Percentiles rank a stretch among this genome's conserved stretches.
Conservation (phyloP, 2,113 vertebrate genomes). For the Eurystomus gularis region DNA sequence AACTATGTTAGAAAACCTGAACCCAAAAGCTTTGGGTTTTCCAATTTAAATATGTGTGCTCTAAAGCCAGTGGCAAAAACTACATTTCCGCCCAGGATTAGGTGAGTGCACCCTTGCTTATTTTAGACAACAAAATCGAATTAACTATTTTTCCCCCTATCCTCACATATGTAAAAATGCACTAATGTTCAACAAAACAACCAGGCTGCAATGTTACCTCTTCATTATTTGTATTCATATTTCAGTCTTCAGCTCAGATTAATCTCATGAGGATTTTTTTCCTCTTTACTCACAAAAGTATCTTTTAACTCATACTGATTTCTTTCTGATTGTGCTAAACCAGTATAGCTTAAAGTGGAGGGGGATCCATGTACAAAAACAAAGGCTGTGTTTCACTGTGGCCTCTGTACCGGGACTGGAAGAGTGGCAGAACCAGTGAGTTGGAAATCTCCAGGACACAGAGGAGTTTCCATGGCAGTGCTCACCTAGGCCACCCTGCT, state of each 20-base stretch:
- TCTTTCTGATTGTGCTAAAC: background rate
- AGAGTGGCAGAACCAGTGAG: background rate
- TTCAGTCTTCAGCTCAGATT: background rate
- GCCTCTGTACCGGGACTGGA: background rate
- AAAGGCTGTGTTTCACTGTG: background rate
- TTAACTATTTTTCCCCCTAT: background rate
- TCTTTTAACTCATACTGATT: background rate
- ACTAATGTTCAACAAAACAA: background rate
- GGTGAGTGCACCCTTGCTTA: background rate
- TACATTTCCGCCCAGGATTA: background rate
- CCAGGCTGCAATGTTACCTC: background rate
- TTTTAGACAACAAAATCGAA: background rate
- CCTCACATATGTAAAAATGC: background rate
- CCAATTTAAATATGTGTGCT: background rate
- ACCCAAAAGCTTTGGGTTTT: background rate
- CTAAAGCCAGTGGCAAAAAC: background rate
- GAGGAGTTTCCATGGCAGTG: background rate
- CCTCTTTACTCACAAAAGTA: background rate
- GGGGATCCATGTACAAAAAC: background rate
- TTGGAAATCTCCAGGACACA: background rate
- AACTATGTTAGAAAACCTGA: background rate
- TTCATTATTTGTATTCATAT: background rate
- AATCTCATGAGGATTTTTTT: background rate
- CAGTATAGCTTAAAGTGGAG: background rate
- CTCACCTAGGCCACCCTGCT: background rate